Conservation (phyloP, 2,113 vertebrate genomes). For the Eulacestoma nigropectus region DNA sequence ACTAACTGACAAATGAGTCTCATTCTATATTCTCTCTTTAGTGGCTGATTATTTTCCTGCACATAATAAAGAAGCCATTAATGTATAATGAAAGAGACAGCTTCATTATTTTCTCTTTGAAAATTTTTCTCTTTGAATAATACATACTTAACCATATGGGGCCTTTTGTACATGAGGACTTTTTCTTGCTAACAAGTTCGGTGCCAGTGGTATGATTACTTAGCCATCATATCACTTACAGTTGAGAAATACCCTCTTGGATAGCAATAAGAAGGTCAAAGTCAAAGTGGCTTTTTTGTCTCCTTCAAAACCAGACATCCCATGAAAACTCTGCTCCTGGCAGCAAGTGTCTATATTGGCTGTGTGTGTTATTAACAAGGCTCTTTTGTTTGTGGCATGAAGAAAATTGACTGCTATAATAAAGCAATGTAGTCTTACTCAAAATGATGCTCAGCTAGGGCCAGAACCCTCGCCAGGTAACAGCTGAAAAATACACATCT, state of each 20-base stretch:
- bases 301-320: background rate
- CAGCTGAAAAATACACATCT: background rate
- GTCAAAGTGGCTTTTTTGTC: background rate
- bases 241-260: background rate
- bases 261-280: background rate
- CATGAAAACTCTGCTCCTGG: background rate
- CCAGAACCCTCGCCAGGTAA: background rate
- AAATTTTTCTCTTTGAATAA: conserved; percentile 25
- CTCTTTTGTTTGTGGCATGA: background rate
- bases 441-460: background rate
- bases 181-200: background rate
- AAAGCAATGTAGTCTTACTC: background rate
- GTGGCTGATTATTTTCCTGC: conserved; percentile 24
- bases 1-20: background rate
- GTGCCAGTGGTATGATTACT: background rate
- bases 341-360: background rate
- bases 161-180: background rate
- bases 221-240: background rate
- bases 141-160: background rate
- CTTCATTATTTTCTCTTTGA: conserved; percentile 38
- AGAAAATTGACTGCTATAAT: background rate
- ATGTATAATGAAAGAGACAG: conserved; percentile 27
- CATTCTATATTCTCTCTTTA: conserved; percentile 2
- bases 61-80: conserved; percentile 22
- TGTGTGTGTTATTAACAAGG: background rate